These are phyloP conservation scores for Xiphophorus hellerii DNA, from an alignment of 2,113 vertebrate genomes.

Conservation along the genomic window DNA sequence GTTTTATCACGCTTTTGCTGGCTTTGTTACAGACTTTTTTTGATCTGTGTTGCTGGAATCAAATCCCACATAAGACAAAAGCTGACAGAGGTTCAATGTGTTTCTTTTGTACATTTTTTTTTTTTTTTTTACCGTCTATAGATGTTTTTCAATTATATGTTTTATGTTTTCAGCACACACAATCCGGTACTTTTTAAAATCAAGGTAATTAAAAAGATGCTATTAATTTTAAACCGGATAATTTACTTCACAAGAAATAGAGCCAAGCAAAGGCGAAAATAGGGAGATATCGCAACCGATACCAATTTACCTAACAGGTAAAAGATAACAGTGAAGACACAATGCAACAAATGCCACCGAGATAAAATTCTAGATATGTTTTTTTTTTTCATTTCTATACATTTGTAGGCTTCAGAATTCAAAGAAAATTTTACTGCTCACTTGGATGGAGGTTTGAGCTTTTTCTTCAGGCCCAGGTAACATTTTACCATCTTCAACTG, in stretches of 20 bases:
- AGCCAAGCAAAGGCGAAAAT: too few species aligned
- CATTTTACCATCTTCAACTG: slow-evolving; percentile 85
- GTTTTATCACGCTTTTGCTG: not conserved
- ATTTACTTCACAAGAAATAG: not conserved
- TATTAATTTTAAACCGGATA: not conserved
- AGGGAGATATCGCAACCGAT: too few species aligned
- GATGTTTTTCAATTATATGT: not conserved
- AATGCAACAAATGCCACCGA: not conserved
- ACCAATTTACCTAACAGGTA: not conserved
- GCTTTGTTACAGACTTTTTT: not conserved
- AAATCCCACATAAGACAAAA: not conserved
- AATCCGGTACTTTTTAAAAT: not conserved
- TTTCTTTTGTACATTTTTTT: not conserved
- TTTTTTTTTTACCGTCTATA: not conserved
- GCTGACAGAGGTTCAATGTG: not conserved
- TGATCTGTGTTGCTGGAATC: not conserved
- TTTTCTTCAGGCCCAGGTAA: slow-evolving; percentile 92
- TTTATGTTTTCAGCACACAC: not conserved
- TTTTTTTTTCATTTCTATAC: not conserved
- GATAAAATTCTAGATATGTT: not conserved
- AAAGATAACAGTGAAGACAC: not conserved
- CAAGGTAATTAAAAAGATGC: not conserved
- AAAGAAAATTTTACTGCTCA: slow-evolving; percentile 16
- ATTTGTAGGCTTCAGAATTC: not conserved
- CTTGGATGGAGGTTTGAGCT: slow-evolving; percentile 87